Evolutionary conservation across 2,888 invertebrate species (phyloP), one percentile per base, ranked within the genome.

Genomic region (Mylabris sibirica): DNA sequence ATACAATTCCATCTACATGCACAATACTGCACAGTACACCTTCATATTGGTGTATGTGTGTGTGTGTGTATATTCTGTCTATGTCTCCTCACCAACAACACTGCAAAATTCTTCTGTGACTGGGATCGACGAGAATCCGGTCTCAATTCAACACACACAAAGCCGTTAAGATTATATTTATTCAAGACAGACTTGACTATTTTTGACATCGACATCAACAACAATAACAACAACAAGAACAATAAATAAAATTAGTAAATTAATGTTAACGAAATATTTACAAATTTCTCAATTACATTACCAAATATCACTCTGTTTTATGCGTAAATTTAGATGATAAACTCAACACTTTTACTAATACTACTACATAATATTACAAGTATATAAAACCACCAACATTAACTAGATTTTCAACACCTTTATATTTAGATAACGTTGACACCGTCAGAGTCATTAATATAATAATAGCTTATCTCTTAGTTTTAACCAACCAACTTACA

Each of bases 51-150:
- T 69, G 41, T 44, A n/a, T 44, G 17, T 44, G n/a, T 44, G 44
- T 44, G 6, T 17, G 44, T 44, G 44, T 44, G 4, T 44, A 17
- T 69, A 65, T 69, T 69, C 69, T 44, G 44, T 65, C 69, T 66
- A 60, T 69, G 69, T 69, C 64, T 66, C 66, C 64, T 69, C 63
- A 64, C 61, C 66, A 41, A 61, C 64, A 63, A 67, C 67, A 70
- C 70, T 70, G 65, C 70, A 65, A 68, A 71, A 71, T 71, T 71
- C 68, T 71, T 71, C 65, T 63, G 63, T 63, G 71, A 68, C 71
- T 71, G 67, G 68, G 68, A 71, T 67, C 71, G 71, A 71, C 64
- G 71, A 68, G 71, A 71, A 71, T 71, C 67, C 71, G 71, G 71
- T 71, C 67, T 66, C 63, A 61, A 63, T 68, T 68, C 67, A 66